Base-by-base conservation (phyloP, 1,140 invertebrate genomes). In the Bradysia coprophila region DNA sequence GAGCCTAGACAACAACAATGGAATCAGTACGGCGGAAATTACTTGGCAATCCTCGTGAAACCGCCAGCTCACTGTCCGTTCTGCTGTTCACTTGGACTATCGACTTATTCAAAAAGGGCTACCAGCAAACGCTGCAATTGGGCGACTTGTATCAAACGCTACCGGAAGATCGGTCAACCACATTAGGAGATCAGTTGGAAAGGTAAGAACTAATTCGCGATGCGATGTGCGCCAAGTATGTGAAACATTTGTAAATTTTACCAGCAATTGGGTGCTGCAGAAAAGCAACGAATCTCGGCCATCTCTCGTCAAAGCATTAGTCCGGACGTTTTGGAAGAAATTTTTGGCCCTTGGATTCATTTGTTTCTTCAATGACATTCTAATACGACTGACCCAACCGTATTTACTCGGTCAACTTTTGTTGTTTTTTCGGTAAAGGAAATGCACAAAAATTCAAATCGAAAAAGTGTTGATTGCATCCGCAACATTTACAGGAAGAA, bases 111-210 rank as follows among this genome's bases (percentile, higher is more conserved):
- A 63, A 56, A 43, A 68, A 58, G 46, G 72, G 72, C 6, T 65
- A 66, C 46, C 64, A 51, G 0, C 70, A 72, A 48, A 51, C 62
- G 18, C 48, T 76, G 15, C 64, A 64, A 23, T 47, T 64, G 3
- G 57, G 65, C 3, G 74, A 76, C 52, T 50, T 76, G 1, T 75
- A 68, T 49, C 62, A 65, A 47, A 63, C 69, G 15, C 48, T 72
- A 10, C 61, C 60, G 43, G 55, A 51, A 11, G 71, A 76, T 50
- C 48, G 55, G 44, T 72, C 72, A 10, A 52, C 62, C 44, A 45
- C 42, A 22, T 44, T 74, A 10, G 65, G 66, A 2, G 57, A 71
- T 49, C 48, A 49, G 20, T 53, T 75, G 19, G 63, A 72, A 59
- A 61, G 51, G 73, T 75, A 53, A 63, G 50, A 51, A 13, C 15